Percentiles rank a stretch among this genome's conserved stretches.
Conservation (phyloP, 2,888 invertebrate genomes). For the Rhingia campestris region DNA sequence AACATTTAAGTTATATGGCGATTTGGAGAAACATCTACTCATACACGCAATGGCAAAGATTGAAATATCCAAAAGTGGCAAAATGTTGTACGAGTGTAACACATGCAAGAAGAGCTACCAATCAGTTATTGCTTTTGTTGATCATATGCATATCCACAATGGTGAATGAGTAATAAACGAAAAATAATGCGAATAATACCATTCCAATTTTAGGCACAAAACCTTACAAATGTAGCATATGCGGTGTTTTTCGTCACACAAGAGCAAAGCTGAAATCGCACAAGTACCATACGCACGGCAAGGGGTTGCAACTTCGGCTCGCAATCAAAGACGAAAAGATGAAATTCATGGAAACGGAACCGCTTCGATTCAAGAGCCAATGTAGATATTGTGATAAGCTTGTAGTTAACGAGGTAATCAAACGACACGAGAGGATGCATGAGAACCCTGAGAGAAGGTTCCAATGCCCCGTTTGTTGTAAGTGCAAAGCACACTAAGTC, state of each 20-base stretch:
- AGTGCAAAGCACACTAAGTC: background rate
- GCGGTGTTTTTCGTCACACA: conserved; percentile 17
- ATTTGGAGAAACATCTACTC: conserved; percentile 35
- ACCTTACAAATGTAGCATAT: conserved; percentile 34
- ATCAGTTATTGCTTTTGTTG: conserved; percentile 21
- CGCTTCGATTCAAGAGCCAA: conserved; percentile 33
- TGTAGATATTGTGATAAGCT: conserved; percentile 30
- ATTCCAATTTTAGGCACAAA: conserved; percentile 17
- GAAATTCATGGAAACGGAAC: conserved; percentile 32
- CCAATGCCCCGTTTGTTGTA: conserved; percentile 15
- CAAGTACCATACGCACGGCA: conserved; percentile 30
- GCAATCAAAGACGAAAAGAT: conserved; percentile 17
- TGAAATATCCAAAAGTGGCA: conserved; percentile 7
- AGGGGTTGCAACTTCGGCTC: conserved; percentile 16
- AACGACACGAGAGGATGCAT: conserved; percentile 38
- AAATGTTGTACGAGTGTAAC: conserved; percentile 23
- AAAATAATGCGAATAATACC: background rate
- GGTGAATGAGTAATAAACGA: background rate
- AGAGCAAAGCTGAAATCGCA: conserved; percentile 27
- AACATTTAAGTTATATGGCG: conserved; percentile 21
- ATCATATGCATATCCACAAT: conserved; percentile 43
- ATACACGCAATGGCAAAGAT: conserved; percentile 31
- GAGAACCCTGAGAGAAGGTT: conserved; percentile 22
- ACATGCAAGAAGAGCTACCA: conserved; percentile 12
- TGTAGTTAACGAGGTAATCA: conserved; percentile 33